Evolutionary conservation across 1,140 invertebrate genomes (phyloP), one percentile per base, ranked within the genome.

Genomic region (Scaptomyza graminum): DNA sequence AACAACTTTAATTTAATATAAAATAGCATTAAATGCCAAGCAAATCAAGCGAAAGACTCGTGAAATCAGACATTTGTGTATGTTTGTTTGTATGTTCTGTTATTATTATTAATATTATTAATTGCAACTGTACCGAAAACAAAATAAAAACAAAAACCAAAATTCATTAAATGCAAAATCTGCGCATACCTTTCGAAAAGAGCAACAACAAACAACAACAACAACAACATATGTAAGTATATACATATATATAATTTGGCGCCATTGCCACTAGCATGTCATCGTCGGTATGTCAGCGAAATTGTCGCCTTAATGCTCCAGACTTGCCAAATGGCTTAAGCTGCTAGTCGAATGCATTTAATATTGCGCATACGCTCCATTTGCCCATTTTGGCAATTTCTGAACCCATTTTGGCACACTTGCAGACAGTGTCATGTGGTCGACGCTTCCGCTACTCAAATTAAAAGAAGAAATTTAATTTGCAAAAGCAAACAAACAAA

Each of bases 1-100:
- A 68, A 66, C 47, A 80, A 80, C 82, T 87, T 85, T 82, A 81
- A 79, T 82, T 82, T 82, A 88, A 83, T 82, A 79, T 82, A 51
- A 88, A 82, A 83, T 73, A 65, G 57, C 78, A 87, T 77, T 76
- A 77, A 82, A 82, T 83, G 81, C 61, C 74, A 81, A 85, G 61
- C 82, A 87, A 79, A 82, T 79, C 74, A 78, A 85, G 74, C 74
- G 66, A 69, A 41, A 43, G 59, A 50, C 70, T 44, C 31, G 55
- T 59, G 54, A 44, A 49, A 37, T 25, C 11, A 37, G 11, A 34
- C 13, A 16, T 22, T 1, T 22, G 4, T 1, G 2, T 31, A 31
- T 57, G 31, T 22, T 61, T 69, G 41, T 63, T 61, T 69, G 41
- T 63, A 34, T 49, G 28, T 13, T 52, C 34, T 63, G 31, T 49